Percentiles rank a stretch among this genome's conserved stretches.
These are phyloP conservation scores for Cantharis nigra DNA, from an alignment of 2,888 invertebrate species.

Conservation along the genomic window DNA sequence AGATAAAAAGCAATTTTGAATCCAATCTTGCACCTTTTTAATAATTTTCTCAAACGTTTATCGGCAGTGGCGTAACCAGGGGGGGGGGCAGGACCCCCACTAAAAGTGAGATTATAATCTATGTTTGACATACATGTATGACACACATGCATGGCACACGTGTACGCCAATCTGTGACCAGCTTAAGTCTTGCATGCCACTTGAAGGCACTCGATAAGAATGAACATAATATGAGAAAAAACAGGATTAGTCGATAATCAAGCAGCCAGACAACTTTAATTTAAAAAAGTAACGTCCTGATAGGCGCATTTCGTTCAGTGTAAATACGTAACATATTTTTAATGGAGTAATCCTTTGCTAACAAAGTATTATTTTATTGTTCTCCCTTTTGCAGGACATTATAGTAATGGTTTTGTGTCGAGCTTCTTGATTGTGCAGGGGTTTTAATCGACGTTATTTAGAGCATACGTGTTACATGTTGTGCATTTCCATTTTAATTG, in stretches of 20 bases:
- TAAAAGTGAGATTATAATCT: too few species aligned
- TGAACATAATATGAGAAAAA: neutral
- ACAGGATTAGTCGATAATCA: too few species aligned
- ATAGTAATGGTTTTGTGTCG: neutral
- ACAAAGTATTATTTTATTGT: conserved; percentile 1
- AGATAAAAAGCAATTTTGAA: neutral
- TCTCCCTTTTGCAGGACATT: neutral
- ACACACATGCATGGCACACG: too few species aligned
- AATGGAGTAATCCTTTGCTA: neutral
- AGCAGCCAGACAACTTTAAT: neutral
- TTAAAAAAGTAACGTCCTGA: neutral
- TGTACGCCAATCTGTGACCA: too few species aligned
- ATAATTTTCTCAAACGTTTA: neutral
- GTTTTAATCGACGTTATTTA: conserved; percentile 13
- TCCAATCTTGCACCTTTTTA: neutral
- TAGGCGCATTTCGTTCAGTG: neutral
- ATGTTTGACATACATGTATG: too few species aligned
- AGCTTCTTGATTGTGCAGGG: conserved; percentile 4
- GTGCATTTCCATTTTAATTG: conserved; percentile 21
- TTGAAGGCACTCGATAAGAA: neutral
- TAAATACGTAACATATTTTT: neutral
- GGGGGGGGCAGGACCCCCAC: too few species aligned
- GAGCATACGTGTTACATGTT: conserved; percentile 20
- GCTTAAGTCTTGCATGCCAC: too few species aligned
- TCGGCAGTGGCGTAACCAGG: too few species aligned